Conservation (phyloP, 2,113 vertebrate genomes). For the Sinocyclocheilus maitianheensis region DNA sequence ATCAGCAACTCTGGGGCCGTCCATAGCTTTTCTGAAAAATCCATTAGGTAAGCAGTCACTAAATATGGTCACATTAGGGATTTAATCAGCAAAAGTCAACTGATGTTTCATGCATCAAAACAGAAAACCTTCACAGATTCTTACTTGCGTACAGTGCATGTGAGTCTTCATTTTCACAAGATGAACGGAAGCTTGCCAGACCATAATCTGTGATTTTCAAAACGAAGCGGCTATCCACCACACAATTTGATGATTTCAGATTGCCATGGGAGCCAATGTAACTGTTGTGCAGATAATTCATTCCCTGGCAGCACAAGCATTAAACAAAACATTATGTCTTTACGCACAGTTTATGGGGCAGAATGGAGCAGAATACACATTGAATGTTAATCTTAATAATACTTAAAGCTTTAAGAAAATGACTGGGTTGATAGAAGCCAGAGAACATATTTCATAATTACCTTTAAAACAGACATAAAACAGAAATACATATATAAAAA, state of each 20-base stretch:
- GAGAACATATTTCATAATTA: conserved; percentile 2
- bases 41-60: not conserved
- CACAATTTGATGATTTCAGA: conserved; percentile 98
- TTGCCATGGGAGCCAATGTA: conserved; percentile 95
- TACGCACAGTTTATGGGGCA: conserved; percentile 26
- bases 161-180: conserved; percentile 87
- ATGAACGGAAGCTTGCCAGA: conserved; percentile 89
- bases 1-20: conserved; percentile 92
- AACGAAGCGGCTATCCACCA: conserved; percentile 98
- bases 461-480: not conserved
- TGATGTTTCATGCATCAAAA: not conserved
- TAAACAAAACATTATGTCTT: conserved; percentile 55
- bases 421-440: conserved; percentile 11
- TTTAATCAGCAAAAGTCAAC: not conserved
- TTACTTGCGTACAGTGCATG: conserved; percentile 95
- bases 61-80: conserved; percentile 7
- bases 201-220: conserved; percentile 98
- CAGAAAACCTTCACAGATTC: conserved; percentile 55
- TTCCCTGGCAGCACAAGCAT: conserved; percentile 80
- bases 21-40: conserved; percentile 90
- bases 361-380: conserved; percentile 46
- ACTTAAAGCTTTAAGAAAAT: not conserved
- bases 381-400: not conserved
- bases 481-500: not conserved
- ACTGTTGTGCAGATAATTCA: conserved; percentile 98